Evolutionary conservation across 2,113 vertebrate species (phyloP).

Genomic region (Apus apus): DNA sequence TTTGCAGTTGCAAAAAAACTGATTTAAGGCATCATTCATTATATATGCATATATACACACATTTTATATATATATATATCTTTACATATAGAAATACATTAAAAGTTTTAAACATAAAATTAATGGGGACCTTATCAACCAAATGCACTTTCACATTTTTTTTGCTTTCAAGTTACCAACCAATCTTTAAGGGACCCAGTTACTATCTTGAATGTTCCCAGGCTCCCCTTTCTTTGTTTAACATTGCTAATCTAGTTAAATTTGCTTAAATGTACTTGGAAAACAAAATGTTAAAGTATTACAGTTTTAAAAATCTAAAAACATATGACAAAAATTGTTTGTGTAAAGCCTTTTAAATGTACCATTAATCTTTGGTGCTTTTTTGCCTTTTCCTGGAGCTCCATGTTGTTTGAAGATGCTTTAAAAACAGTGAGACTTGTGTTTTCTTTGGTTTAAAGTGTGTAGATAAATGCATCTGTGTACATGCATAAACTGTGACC

Average conservation of each 20-base stretch:
- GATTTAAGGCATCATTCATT: neutral
- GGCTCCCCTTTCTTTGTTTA: neutral
- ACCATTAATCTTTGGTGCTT: constrained; percentile 55
- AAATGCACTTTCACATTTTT: constrained; percentile 30
- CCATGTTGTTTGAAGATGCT: constrained; percentile 34
- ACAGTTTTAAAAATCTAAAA: neutral
- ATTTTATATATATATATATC: constrained; percentile 1
- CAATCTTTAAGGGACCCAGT: neutral
- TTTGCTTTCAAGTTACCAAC: constrained; percentile 11
- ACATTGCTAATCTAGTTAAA: neutral
- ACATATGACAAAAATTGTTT: neutral
- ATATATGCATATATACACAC: neutral
- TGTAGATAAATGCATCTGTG: constrained; percentile 39
- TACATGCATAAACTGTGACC: constrained; percentile 67
- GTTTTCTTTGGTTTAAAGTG: constrained; percentile 26
- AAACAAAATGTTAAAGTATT: neutral
- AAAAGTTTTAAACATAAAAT: neutral
- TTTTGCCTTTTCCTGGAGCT: constrained; percentile 35
- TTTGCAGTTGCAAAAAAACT: neutral
- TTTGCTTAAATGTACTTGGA: neutral
- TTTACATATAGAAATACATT: constrained; percentile 14
- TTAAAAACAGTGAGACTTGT: constrained; percentile 33
- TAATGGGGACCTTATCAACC: neutral
- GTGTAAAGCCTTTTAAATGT: constrained; percentile 27
- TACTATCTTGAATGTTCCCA: neutral